phyloP scores from a whole-genome alignment of 2,797 vertebrate species.

The Streptopelia turtur region DNA sequence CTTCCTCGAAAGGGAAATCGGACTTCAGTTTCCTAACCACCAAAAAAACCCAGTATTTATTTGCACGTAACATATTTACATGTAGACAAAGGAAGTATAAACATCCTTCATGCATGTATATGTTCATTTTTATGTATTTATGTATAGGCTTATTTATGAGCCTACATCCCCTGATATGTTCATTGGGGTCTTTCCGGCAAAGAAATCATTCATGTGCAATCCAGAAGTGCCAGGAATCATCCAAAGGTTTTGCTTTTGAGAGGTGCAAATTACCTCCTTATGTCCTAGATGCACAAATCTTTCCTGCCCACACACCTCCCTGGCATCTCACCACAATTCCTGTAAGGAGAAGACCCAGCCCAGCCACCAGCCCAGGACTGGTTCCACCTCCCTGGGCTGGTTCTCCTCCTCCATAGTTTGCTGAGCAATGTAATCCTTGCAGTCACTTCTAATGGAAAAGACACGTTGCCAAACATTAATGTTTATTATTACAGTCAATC shows the following conservation, averaged over 20 bases:
- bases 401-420: not conserved
- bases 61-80: not conserved
- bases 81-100: not conserved
- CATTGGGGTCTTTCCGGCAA: not conserved
- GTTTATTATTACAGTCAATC: constrained; percentile 32
- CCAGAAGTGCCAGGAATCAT: not conserved
- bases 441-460: constrained; percentile 9
- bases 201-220: not conserved
- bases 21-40: not conserved
- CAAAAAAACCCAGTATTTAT: not conserved
- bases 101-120: not conserved
- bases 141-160: not conserved
- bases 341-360: not conserved
- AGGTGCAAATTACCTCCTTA: not conserved
- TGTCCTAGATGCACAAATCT: not conserved
- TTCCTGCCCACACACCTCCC: not conserved
- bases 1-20: not conserved
- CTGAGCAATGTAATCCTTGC: not conserved
- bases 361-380: not conserved
- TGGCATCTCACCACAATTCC: not conserved
- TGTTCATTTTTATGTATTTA: not conserved
- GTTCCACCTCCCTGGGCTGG: not conserved
- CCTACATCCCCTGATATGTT: not conserved
- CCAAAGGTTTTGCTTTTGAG: not conserved
- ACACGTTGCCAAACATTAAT: constrained; percentile 2